Evolutionary conservation across 2,888 invertebrate genomes (phyloP).

Genomic region (Ophraella communa): DNA sequence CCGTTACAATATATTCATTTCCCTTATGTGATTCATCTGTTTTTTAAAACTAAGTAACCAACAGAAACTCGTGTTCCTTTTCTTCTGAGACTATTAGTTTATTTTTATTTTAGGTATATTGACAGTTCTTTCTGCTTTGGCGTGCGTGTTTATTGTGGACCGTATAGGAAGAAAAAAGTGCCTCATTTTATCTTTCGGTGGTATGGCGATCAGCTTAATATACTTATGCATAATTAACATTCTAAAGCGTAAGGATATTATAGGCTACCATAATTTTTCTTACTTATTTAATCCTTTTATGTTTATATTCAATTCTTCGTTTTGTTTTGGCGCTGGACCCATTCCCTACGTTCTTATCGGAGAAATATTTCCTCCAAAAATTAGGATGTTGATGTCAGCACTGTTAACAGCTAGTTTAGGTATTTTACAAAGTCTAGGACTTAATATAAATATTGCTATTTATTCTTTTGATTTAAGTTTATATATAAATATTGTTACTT

Average conservation of each 20-base stretch:
- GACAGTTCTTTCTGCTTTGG: neutral
- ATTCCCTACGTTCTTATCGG: neutral
- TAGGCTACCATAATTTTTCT: too few relatives aligned
- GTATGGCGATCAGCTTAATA: neutral
- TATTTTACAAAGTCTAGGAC: too few relatives aligned
- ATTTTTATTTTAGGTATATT: neutral
- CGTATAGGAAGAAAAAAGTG: constrained; percentile 1
- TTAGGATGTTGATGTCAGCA: neutral
- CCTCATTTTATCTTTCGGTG: neutral
- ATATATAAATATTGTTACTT: neutral
- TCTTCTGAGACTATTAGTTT: neutral
- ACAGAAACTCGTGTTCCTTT: neutral
- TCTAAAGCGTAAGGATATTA: too few relatives aligned
- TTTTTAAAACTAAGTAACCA: too few relatives aligned
- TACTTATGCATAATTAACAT: too few relatives aligned
- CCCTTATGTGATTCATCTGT: too few relatives aligned
- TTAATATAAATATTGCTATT: neutral
- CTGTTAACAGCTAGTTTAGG: neutral
- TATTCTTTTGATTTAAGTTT: neutral
- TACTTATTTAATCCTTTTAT: too few relatives aligned
- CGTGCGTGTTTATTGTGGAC: neutral
- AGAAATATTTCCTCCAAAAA: neutral
- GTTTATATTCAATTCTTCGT: neutral
- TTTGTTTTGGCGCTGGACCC: neutral
- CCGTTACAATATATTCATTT: too few relatives aligned